A percentile compares a stretch with the other conserved stretches of the same genome.
Evolutionary conservation across 1,140 invertebrate species (phyloP).

Genomic region (Micrasema longulum): DNA sequence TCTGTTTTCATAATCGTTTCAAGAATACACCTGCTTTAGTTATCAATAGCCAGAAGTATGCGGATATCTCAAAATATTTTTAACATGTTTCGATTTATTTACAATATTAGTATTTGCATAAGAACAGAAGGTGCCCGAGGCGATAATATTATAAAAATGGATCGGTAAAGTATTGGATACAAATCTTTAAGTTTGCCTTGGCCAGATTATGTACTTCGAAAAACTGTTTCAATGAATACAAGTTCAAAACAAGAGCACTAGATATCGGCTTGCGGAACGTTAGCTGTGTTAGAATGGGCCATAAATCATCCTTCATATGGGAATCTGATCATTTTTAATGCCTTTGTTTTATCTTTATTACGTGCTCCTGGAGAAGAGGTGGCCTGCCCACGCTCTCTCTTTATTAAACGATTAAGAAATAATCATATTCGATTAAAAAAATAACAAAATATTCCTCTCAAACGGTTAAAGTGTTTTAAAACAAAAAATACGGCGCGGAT

Average conservation of each 20-base stretch:
- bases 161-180: background rate
- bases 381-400: constrained; percentile 50
- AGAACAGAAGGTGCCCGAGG: background rate
- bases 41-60: too few species aligned
- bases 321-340: constrained; percentile 54
- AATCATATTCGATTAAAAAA: constrained; percentile 46
- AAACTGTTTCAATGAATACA: constrained; percentile 31
- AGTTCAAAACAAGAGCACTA: constrained; percentile 29
- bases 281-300: constrained; percentile 30
- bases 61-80: too few species aligned
- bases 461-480: background rate
- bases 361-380: constrained; percentile 51
- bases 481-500: too few species aligned
- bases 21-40: too few species aligned
- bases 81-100: too few species aligned
- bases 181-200: background rate
- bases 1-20: too few species aligned
- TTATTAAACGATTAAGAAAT: constrained; percentile 55
- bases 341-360: constrained; percentile 55
- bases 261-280: constrained; percentile 17
- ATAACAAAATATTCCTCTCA: constrained; percentile 11
- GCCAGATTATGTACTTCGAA: background rate
- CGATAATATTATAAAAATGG: constrained; percentile 2
- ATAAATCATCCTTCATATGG: constrained; percentile 53
- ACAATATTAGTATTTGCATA: too few species aligned